Conservation (phyloP, 2,888 invertebrate genomes). For the Disparrhopalites patrizii region DNA sequence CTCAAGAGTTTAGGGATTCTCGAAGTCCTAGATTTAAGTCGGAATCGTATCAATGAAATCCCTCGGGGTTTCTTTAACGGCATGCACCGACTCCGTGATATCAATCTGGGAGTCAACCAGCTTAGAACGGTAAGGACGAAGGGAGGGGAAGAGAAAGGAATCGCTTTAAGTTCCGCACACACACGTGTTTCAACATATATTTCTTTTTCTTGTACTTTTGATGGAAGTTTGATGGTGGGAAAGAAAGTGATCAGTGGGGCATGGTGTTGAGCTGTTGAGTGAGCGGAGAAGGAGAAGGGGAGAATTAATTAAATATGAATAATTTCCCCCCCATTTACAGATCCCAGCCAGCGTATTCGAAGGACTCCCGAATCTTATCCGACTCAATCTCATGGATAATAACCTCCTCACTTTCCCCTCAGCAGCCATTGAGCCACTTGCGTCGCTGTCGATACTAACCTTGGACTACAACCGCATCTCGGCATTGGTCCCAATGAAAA, state of each 20-base stretch:
- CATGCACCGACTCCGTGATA: slow-evolving; percentile 64
- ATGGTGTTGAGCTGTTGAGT: too few species aligned
- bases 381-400: slow-evolving; percentile 76
- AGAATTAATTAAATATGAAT: too few species aligned
- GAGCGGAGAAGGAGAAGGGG: too few species aligned
- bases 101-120: slow-evolving; percentile 81
- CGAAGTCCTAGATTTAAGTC: slow-evolving; percentile 73
- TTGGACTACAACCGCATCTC: slow-evolving; percentile 83
- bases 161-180: too few species aligned
- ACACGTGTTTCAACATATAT: background rate
- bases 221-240: slow-evolving; percentile 30
- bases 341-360: slow-evolving; percentile 61
- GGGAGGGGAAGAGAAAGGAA: too few species aligned
- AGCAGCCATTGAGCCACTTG: slow-evolving; percentile 73
- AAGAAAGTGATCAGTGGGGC: too few species aligned
- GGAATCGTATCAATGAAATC: slow-evolving; percentile 77
- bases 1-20: slow-evolving; percentile 64
- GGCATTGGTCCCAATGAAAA: slow-evolving; percentile 66
- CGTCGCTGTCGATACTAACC: slow-evolving; percentile 67
- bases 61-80: slow-evolving; percentile 77
- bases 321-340: too few species aligned
- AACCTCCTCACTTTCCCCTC: slow-evolving; percentile 81
- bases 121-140: slow-evolving; percentile 75
- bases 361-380: slow-evolving; percentile 70
- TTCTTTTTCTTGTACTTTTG: background rate